Evolutionary conservation across 2,888 invertebrate species (phyloP), one percentile per base, ranked within the genome.

Genomic region (Cinara cedri): DNA sequence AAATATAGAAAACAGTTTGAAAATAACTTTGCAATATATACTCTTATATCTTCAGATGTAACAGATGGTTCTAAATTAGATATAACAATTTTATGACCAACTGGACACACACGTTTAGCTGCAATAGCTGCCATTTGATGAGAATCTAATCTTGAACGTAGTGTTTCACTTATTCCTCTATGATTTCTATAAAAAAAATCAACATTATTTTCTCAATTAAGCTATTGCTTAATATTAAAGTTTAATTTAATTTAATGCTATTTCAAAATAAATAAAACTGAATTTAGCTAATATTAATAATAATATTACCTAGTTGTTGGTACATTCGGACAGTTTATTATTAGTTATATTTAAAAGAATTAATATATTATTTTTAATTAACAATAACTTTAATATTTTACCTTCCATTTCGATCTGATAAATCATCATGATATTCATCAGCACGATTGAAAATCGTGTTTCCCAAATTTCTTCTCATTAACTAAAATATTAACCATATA

Each of bases 31-130:
- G n/a, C 0, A 60, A 14, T 63, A 72, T 55, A 21, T 72, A 94
- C 94, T 87, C 95, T 91, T 83, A 97, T 95, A 86, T 97, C 97
- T 84, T 94, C 93, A 83, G 93, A 93, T 16, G 95, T 94, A 6
- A 97, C 97, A 82, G 92, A 91, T 34, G 89, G 88, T 84, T 95
- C 93, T 82, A 97, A 89, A 88, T 97, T 97, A 83, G 96, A 95
- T 2, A 97, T 95, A 75, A 95, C 91, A 84, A 97, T 94, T 84
- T 95, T 89, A 86, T 91, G 95, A 63, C 96, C 95, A 6, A 86
- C 86, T 4, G 90, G 87, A 4, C 74, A 46, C 4, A 65, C 11
- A 34, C 78, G 78, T 10, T 78, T 78, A 54, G 42, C 26, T 6
- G 19, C 65, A 6, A 65, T 19, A 49, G 49, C 49, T 11, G 49